A percentile compares a stretch with the other conserved stretches of the same genome.
These are phyloP conservation scores for Aphelenchoides bicaudatus DNA, from an alignment of 2,888 invertebrate species.

Conservation along the genomic window DNA sequence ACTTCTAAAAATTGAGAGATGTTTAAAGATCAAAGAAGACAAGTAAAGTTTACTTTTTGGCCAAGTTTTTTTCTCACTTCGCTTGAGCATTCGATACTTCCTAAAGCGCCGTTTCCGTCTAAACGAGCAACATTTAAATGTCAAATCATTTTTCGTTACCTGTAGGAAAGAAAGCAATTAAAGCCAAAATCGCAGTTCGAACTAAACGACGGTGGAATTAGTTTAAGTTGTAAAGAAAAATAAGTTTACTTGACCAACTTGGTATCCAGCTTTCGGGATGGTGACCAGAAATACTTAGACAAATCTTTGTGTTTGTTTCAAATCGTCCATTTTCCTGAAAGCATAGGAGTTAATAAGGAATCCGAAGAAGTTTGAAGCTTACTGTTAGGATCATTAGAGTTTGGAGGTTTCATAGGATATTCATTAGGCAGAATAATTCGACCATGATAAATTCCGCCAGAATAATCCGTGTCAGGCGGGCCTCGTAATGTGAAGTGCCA, in stretches of 20 bases:
- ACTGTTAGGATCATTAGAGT: too few species aligned
- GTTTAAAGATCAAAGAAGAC: conserved; percentile 3
- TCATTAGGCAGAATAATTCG: conserved; percentile 84
- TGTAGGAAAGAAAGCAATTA: conserved; percentile 91
- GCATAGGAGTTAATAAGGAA: not conserved
- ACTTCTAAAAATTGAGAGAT: conserved; percentile 25
- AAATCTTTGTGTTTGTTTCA: conserved; percentile 87
- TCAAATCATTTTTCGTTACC: conserved; percentile 77
- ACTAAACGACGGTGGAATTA: conserved; percentile 63
- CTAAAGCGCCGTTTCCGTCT: conserved; percentile 82
- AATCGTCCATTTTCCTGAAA: conserved; percentile 84
- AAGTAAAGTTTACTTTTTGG: not conserved
- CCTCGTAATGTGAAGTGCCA: conserved; percentile 95
- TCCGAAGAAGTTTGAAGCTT: not conserved
- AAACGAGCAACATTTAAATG: conserved; percentile 93
- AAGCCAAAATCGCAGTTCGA: conserved; percentile 81
- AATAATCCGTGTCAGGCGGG: conserved; percentile 81
- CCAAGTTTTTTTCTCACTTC: conserved; percentile 79
- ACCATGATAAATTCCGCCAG: conserved; percentile 83
- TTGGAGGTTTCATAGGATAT: conserved; percentile 95
- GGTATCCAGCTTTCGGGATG: conserved; percentile 98
- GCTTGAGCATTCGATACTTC: conserved; percentile 81
- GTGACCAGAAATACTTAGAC: conserved; percentile 87
- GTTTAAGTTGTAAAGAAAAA: not conserved
- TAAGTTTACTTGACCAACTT: conserved; percentile 79